Base-by-base conservation (phyloP, 2,113 vertebrate species). In the Protomyctophum bolini region DNA sequence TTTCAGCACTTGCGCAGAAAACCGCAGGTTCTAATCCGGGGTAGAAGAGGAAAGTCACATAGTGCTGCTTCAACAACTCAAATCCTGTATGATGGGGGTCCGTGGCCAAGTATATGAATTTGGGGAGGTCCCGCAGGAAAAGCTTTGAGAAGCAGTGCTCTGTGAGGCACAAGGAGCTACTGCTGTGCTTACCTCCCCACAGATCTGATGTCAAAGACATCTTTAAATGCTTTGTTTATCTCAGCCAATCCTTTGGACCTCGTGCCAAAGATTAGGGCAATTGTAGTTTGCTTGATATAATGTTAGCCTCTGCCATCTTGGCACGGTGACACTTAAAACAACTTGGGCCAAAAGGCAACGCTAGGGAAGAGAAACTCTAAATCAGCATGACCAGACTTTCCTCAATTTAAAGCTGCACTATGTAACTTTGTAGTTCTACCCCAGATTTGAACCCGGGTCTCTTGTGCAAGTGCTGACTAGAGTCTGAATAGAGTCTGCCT, bases 261-360 rank as follows among this genome's bases (percentile, higher is more conserved):
- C 10, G 56, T 12, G 66, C 64, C 73, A 77, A 41, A 70, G 77
- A 86, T 83, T 83, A 76, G 28, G 68, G 66, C 77, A 46, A 73
- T 84, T 80, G 77, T 76, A 76, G 77, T 82, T 77, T 73, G 69
- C 76, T 77, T 66, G 76, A 51, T 76, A 67, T 50, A 54, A 69
- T 70, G 62, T 79, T 86, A 84, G 84, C 84, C 29, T 45, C 21
- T 45, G 7, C 78, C 56, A 83, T 83, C 71, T 65, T 83, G 83
- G 79, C 73, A 68, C 33, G 0, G 50, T 1, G 57, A 21, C 62
- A 48, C 61, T 70, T 60, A 73, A 73, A 81, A 79, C 75, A 76
- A 61, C 52, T 79, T n/a, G 33, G 47, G 72, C 71, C 6, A 70
- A 33, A 33, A 75, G 68, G 72, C 56, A 77, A 73, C 58, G 73